These are phyloP conservation scores for Danio jaintianensis DNA, from an alignment of 2,797 vertebrate species.

Conservation along the genomic window DNA sequence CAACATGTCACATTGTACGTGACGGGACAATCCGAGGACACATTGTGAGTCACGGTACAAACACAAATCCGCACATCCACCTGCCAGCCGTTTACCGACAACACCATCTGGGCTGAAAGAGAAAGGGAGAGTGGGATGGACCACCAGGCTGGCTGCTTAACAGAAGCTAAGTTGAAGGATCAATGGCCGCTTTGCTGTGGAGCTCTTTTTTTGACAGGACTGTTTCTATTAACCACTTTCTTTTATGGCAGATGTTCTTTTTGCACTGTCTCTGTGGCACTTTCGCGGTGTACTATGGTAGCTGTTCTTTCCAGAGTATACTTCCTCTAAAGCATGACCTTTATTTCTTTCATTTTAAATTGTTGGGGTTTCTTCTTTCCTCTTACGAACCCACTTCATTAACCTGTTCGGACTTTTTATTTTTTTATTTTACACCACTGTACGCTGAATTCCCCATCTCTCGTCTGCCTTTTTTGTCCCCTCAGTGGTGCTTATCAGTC, in stretches of 20 bases:
- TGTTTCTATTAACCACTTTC: neutral
- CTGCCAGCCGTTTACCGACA: constrained; percentile 16
- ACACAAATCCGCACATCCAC: neutral
- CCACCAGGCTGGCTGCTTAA: constrained; percentile 40
- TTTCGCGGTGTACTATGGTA: neutral
- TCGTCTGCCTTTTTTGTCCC: neutral
- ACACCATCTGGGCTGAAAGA: neutral
- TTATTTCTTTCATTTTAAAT: constrained; percentile 3
- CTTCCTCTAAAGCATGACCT: neutral
- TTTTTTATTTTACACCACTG: neutral
- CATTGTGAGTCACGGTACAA: neutral
- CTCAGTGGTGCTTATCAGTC: constrained; percentile 1
- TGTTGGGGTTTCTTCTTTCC: neutral
- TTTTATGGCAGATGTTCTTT: neutral
- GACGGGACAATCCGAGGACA: constrained; percentile 1
- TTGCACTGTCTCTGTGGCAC: neutral
- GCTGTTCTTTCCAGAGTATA: constrained; percentile 12
- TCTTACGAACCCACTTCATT: neutral
- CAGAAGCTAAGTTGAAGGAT: constrained; percentile 18
- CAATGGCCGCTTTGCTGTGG: neutral
- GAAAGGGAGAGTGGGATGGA: neutral
- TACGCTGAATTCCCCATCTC: neutral
- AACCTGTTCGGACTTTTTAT: neutral
- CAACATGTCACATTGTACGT: constrained; percentile 18
- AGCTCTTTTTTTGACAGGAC: neutral